Evolutionary conservation across 2,113 vertebrate genomes (phyloP).

Genomic region (Cyanoderma ruficeps): DNA sequence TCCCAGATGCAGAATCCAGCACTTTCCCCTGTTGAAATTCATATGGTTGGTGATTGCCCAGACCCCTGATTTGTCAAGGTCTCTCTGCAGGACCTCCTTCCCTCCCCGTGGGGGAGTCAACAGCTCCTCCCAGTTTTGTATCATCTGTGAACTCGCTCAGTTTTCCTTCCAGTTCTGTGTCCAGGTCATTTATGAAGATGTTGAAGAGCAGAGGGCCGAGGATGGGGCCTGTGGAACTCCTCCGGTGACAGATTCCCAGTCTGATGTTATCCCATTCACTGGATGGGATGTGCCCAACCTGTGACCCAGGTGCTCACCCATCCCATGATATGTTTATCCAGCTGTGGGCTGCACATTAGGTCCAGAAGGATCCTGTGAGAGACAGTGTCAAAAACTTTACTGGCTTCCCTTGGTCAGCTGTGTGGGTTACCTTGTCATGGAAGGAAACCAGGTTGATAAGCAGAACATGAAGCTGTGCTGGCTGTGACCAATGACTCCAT

Average conservation of each 20-base stretch:
- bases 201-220: background rate
- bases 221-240: background rate
- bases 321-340: too few relatives aligned
- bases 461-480: too few relatives aligned
- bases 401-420: background rate
- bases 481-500: rapidly evolving
- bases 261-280: too few relatives aligned
- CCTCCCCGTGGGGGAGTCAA: background rate
- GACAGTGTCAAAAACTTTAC: background rate
- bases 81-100: background rate
- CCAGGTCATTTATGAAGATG: background rate
- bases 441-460: background rate
- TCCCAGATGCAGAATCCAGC: background rate
- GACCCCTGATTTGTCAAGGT: background rate
- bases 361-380: too few relatives aligned
- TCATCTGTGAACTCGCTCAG: background rate
- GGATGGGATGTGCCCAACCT: too few relatives aligned
- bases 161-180: background rate
- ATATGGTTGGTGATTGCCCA: background rate
- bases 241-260: too few relatives aligned
- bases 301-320: too few relatives aligned
- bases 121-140: background rate
- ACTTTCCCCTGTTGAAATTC: background rate
- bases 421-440: background rate
- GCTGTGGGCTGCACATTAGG: too few relatives aligned